A percentile compares a stretch with the other conserved stretches of the same genome.
Conservation (phyloP, 2,113 vertebrate species). For the Chauna torquata region DNA sequence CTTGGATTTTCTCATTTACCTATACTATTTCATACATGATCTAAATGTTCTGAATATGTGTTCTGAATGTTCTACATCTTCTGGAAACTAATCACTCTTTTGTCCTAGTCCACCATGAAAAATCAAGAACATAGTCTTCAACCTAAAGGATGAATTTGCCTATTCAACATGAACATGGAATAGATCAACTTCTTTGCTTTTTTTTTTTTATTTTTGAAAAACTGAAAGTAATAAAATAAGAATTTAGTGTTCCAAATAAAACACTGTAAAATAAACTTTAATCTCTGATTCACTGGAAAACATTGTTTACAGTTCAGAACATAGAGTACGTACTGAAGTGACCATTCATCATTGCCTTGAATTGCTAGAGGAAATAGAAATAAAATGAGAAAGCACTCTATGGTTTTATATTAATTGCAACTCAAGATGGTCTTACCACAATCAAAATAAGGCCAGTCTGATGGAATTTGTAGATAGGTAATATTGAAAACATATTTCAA, state of each 20-base stretch:
- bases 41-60: background rate
- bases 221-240: background rate
- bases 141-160: background rate
- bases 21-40: background rate
- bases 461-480: conserved; percentile 40
- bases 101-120: background rate
- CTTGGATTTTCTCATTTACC: background rate
- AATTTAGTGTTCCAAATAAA: conserved; percentile 8
- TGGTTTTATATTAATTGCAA: conserved; percentile 43
- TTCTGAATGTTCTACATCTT: background rate
- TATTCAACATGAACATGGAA: background rate
- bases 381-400: background rate
- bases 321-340: background rate
- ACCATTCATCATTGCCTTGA: background rate
- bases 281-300: conserved; percentile 19
- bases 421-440: background rate
- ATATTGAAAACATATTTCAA: conserved; percentile 37
- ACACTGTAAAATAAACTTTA: background rate
- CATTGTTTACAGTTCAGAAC: conserved; percentile 21
- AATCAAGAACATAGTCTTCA: background rate
- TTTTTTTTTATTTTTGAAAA: background rate
- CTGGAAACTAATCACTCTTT: background rate
- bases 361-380: conserved; percentile 12
- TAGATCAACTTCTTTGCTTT: background rate
- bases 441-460: conserved; percentile 9